Evolutionary conservation across 2,113 vertebrate species (phyloP).

Genomic region (Pangasianodon hypophthalmus): DNA sequence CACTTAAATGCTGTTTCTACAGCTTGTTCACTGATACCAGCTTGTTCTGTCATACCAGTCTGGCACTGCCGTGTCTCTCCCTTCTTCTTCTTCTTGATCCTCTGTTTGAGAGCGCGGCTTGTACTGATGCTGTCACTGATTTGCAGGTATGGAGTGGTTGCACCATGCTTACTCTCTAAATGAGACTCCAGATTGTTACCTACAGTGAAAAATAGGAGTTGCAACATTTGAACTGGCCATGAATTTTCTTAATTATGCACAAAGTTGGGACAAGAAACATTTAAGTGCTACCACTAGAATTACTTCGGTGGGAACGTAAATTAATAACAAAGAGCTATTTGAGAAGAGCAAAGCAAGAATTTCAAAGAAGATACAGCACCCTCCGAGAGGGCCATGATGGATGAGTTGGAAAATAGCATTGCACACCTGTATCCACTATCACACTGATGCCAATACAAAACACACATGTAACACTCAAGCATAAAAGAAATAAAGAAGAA

Average conservation of each 20-base stretch:
- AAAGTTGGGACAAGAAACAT: neutral
- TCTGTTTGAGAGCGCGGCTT: constrained; percentile 90
- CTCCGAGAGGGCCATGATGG: neutral
- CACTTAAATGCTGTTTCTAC: constrained; percentile 9
- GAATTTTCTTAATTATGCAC: neutral
- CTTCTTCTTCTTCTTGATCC: constrained; percentile 91
- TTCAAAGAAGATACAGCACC: neutral
- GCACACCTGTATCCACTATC: neutral
- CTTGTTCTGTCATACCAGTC: constrained; percentile 81
- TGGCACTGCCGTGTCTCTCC: constrained; percentile 92
- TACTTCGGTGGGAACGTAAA: neutral
- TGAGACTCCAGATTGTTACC: constrained; percentile 86
- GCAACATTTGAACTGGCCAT: neutral
- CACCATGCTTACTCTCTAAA: constrained; percentile 88
- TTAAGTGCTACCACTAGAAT: neutral
- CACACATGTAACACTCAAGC: neutral
- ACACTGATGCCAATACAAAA: neutral
- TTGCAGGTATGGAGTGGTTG: constrained; percentile 88
- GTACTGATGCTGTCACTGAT: constrained; percentile 87
- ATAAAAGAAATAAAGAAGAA: neutral
- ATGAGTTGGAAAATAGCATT: neutral
- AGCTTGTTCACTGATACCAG: constrained; percentile 13
- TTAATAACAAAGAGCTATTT: neutral
- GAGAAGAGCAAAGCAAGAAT: neutral
- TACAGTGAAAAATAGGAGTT: constrained; percentile 62